Conservation (phyloP, 2,797 vertebrate species). For the Coendou prehensilis region DNA sequence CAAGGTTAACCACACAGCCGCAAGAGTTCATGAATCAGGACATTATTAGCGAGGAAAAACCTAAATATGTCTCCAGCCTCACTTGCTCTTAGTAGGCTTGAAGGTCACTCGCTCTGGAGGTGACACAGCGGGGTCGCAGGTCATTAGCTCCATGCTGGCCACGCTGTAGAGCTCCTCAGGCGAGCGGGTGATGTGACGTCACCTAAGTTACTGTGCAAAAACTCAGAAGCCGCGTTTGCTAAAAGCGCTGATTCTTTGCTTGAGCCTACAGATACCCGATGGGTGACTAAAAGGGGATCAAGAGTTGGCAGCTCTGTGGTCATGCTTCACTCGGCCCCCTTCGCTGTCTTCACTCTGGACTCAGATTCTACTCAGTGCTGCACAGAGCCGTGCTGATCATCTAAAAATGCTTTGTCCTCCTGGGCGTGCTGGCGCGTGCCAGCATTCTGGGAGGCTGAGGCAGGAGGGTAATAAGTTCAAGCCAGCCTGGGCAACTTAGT, state of each 20-base stretch:
- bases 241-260: background rate
- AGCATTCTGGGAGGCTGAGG: background rate
- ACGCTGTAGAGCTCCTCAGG: background rate
- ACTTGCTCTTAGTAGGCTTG: background rate
- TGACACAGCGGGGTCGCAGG: background rate
- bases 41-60: background rate
- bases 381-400: background rate
- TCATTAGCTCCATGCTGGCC: background rate
- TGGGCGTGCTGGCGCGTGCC: background rate
- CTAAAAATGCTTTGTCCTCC: background rate
- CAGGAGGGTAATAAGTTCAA: background rate
- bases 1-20: background rate
- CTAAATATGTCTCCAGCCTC: background rate
- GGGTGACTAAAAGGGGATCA: background rate
- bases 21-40: too few species aligned
- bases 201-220: background rate
- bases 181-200: background rate
- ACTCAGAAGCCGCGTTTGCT: background rate
- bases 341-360: background rate
- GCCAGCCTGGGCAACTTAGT: background rate
- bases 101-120: background rate
- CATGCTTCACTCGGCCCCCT: background rate
- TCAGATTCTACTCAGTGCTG: background rate
- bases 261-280: background rate
- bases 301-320: too few species aligned